Conservation (phyloP, 2,888 invertebrate species). For the Fragum sueziense region DNA sequence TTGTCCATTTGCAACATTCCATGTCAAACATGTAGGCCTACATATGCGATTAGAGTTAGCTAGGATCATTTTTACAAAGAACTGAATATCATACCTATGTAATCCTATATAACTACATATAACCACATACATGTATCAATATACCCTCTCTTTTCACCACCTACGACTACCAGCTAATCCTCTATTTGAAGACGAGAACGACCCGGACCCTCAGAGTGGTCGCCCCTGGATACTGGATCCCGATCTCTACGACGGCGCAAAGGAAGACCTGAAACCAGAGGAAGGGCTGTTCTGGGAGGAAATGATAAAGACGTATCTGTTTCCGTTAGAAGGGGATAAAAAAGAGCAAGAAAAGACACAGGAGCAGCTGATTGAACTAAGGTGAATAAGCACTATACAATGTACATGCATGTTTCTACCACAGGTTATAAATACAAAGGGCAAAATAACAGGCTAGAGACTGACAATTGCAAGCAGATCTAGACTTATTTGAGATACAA, state of each 20-base stretch:
- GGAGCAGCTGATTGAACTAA: slow-evolving; percentile 57
- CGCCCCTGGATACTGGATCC: slow-evolving; percentile 66
- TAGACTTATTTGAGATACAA: too few species aligned
- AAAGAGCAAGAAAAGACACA: slow-evolving; percentile 82
- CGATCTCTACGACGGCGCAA: slow-evolving; percentile 53
- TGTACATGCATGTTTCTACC: too few species aligned
- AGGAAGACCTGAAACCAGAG: slow-evolving; percentile 46
- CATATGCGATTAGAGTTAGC: too few species aligned
- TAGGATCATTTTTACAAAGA: too few species aligned
- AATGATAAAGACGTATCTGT: slow-evolving; percentile 95
- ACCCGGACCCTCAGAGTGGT: slow-evolving; percentile 30
- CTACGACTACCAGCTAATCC: slow-evolving; percentile 62
- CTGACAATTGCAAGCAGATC: too few species aligned
- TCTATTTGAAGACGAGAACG: slow-evolving; percentile 59
- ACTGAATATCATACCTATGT: too few species aligned
- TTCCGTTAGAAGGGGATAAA: slow-evolving; percentile 95
- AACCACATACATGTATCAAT: not conserved
- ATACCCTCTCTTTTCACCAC: slow-evolving; percentile 20
- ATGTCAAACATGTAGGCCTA: too few species aligned
- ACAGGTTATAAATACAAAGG: too few species aligned
- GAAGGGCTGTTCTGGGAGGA: slow-evolving; percentile 91
- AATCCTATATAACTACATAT: too few species aligned
- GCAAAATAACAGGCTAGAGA: too few species aligned
- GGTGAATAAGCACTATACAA: too few species aligned
- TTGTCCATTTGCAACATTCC: too few species aligned